phyloP scores from a whole-genome alignment of 2,113 vertebrate species.

The Sus scrofa region DNA sequence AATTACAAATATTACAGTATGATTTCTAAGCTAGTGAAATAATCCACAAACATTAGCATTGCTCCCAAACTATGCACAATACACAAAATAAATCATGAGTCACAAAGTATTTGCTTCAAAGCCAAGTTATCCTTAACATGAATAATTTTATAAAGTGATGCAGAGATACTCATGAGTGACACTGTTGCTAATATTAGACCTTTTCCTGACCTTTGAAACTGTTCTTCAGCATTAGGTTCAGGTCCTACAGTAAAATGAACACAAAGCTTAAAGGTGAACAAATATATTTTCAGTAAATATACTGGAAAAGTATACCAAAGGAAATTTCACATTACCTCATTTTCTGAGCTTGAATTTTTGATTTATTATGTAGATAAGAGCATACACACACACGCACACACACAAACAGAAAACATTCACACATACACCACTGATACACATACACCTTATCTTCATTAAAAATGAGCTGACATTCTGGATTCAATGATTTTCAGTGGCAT shows the following conservation, averaged over 20 bases:
- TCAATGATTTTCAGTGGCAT: not conserved
- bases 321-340: slow-evolving; percentile 2
- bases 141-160: slow-evolving; percentile 25
- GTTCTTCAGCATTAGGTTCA: slow-evolving; percentile 18
- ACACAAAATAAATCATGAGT: slow-evolving; percentile 34
- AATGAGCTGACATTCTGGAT: not conserved
- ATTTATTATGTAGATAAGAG: not conserved
- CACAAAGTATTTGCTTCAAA: slow-evolving; percentile 54
- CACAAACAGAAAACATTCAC: not conserved
- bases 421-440: not conserved
- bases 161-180: not conserved
- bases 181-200: not conserved
- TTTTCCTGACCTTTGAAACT: slow-evolving; percentile 25
- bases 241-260: slow-evolving; percentile 37
- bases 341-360: slow-evolving; percentile 6
- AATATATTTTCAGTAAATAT: not conserved
- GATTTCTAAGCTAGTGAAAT: not conserved
- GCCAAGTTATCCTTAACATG: not conserved
- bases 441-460: not conserved
- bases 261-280: slow-evolving; percentile 12
- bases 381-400: not conserved
- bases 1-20: not conserved
- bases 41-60: slow-evolving; percentile 27
- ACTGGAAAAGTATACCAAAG: not conserved
- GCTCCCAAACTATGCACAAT: not conserved